phyloP scores from a whole-genome alignment of 2,888 invertebrate genomes.

The Choristoneura rosaceana region DNA sequence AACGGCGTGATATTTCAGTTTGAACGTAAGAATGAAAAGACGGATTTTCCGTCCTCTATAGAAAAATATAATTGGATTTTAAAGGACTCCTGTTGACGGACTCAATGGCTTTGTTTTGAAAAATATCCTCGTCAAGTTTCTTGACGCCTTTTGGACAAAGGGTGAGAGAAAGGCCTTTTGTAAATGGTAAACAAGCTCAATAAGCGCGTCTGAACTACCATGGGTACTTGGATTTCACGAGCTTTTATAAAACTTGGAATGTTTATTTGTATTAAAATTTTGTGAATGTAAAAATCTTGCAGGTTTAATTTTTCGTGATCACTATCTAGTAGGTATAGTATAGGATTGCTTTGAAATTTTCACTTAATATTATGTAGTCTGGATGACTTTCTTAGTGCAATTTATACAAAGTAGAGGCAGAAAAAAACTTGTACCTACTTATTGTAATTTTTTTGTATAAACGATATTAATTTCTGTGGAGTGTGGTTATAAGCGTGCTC shows the following conservation, averaged over 20 bases:
- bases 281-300: too few relatives aligned
- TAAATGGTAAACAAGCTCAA: not conserved
- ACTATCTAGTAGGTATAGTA: too few relatives aligned
- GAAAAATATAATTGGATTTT: conserved; percentile 8
- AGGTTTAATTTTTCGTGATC: too few relatives aligned
- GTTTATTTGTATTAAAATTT: too few relatives aligned
- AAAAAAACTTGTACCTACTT: too few relatives aligned
- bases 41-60: not conserved
- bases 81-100: not conserved
- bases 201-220: not conserved
- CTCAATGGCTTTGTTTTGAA: conserved; percentile 11
- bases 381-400: too few relatives aligned
- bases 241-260: not conserved
- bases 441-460: too few relatives aligned
- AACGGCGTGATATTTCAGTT: conserved; percentile 6
- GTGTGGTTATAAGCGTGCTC: too few relatives aligned
- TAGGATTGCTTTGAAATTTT: too few relatives aligned
- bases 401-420: too few relatives aligned
- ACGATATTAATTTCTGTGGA: too few relatives aligned
- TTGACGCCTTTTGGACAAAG: conserved; percentile 1
- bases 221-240: not conserved
- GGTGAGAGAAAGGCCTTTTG: not conserved
- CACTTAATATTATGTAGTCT: too few relatives aligned
- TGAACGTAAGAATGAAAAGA: conserved; percentile 3
- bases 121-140: not conserved